Evolutionary conservation across 2,797 vertebrate genomes (phyloP).

Genomic region (Sebastes ruberrimus): DNA sequence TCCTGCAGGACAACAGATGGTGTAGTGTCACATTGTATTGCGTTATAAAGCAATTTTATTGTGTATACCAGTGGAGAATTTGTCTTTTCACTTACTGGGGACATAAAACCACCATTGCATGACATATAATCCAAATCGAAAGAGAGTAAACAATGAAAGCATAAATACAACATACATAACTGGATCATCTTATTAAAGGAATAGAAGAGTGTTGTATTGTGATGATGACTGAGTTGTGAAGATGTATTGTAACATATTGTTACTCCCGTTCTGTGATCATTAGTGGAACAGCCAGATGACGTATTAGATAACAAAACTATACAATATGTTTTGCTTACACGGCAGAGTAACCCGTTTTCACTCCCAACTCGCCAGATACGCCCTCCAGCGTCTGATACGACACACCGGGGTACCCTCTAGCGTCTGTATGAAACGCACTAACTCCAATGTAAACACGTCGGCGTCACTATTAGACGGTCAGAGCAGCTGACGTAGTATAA

Average conservation of each 20-base stretch:
- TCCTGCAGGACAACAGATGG: conserved; percentile 18
- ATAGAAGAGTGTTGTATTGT: background rate
- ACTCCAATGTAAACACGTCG: background rate
- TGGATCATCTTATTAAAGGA: background rate
- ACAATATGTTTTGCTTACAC: background rate
- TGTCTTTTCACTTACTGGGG: conserved; percentile 19
- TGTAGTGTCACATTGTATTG: conserved; percentile 1
- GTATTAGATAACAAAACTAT: background rate
- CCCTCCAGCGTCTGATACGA: fast-evolving
- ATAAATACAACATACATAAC: background rate
- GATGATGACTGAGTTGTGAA: background rate
- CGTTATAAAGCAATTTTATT: conserved; percentile 12
- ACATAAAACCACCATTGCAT: background rate
- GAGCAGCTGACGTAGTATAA: background rate
- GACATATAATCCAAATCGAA: conserved; percentile 4
- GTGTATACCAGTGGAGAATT: background rate
- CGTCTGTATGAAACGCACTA: too few species aligned
- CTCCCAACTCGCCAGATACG: background rate
- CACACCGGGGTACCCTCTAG: fast-evolving
- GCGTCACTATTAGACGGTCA: background rate
- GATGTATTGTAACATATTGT: background rate
- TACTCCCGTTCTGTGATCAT: background rate
- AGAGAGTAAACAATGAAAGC: background rate
- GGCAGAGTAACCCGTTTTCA: background rate
- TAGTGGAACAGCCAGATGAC: background rate